Conservation (phyloP, 2,797 vertebrate genomes). For the Thalassophryne amazonica region DNA sequence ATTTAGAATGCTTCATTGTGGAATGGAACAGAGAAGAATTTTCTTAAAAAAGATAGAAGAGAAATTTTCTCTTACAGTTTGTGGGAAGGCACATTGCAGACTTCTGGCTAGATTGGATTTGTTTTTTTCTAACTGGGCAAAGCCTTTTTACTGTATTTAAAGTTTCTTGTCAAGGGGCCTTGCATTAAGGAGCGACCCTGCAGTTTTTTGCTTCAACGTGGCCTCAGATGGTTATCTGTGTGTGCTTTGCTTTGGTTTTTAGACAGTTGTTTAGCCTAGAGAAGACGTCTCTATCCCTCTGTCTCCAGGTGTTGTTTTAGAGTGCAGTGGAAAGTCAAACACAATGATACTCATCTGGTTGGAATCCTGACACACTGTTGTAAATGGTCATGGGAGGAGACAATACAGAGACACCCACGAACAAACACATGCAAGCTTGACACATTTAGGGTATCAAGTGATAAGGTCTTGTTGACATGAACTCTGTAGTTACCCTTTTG, state of each 20-base stretch:
- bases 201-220: slow-evolving; percentile 20
- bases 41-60: no score
- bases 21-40: no score
- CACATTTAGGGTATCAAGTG: slow-evolving; percentile 18
- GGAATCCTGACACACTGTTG: slow-evolving; percentile 4
- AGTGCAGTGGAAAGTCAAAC: slow-evolving; percentile 22
- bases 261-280: background rate
- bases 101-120: no score
- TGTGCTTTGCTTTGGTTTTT: background rate
- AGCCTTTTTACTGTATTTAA: no score
- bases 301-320: slow-evolving; percentile 11
- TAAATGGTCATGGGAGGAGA: slow-evolving; percentile 15
- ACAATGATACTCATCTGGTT: slow-evolving; percentile 10
- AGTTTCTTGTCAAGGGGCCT: slow-evolving; percentile 7
- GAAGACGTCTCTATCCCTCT: background rate
- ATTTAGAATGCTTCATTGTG: no score
- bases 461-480: slow-evolving; percentile 49
- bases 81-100: no score
- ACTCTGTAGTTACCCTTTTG: slow-evolving; percentile 31
- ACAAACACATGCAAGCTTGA: slow-evolving; percentile 2
- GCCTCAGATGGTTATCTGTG: slow-evolving; percentile 8
- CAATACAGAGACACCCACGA: background rate
- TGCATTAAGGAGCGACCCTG: slow-evolving; percentile 3
- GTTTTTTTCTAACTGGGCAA: no score
- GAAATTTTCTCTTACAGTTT: no score